phyloP scores from a whole-genome alignment of 2,113 vertebrate species.

The Hypanus sabinus region DNA sequence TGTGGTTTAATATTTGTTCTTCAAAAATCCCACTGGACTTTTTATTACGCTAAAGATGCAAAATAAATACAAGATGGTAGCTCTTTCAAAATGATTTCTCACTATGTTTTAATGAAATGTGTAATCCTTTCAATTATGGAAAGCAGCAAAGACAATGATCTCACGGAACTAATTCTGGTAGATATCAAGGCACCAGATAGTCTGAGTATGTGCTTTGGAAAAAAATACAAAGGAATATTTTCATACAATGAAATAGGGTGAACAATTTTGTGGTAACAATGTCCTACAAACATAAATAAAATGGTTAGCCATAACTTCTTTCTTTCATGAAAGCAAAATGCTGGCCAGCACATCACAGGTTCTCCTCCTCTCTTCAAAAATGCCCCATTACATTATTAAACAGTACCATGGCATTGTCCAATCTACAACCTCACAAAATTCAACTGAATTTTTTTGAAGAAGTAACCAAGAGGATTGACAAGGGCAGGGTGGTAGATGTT shows the following conservation, averaged over 20 bases:
- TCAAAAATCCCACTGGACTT: not conserved
- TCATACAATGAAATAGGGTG: not conserved
- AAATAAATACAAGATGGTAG: not conserved
- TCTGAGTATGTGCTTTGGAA: not conserved
- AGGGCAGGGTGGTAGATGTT: too few species aligned
- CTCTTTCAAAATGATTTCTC: not conserved
- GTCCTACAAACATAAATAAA: not conserved
- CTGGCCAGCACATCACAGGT: not conserved
- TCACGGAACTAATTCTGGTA: conserved; percentile 7
- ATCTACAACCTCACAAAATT: too few species aligned
- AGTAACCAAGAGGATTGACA: too few species aligned
- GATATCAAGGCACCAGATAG: not conserved
- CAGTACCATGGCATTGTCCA: too few species aligned
- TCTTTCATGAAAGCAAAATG: not conserved
- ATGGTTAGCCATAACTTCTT: not conserved
- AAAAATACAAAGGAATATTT: conserved; percentile 4
- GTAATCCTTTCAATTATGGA: not conserved
- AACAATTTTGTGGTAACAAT: not conserved
- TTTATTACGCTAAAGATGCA: not conserved
- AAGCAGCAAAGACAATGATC: not conserved
- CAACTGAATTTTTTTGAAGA: too few species aligned
- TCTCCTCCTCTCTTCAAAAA: not conserved
- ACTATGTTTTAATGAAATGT: not conserved
- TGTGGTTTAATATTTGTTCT: not conserved
- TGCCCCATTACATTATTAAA: not conserved